phyloP scores from a whole-genome alignment of 1,140 invertebrate genomes.

The Palaemon carinicauda region DNA sequence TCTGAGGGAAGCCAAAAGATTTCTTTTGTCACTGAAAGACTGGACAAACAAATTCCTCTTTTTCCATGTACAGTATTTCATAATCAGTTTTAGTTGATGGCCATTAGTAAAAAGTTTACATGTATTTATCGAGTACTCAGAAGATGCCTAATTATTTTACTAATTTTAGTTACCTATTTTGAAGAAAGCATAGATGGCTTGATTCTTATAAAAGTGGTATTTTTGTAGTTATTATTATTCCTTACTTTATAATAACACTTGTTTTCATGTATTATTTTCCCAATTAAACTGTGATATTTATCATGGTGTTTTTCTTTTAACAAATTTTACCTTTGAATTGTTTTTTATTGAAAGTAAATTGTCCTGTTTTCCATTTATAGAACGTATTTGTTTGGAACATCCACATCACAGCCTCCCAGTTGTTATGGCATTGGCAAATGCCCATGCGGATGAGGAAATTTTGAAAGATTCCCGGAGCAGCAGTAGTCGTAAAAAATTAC shows the following conservation, averaged over 20 bases:
- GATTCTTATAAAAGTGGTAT: no score
- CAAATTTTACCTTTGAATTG: background rate
- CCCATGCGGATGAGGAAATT: constrained; percentile 68
- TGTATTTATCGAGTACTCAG: no score
- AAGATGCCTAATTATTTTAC: no score
- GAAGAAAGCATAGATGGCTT: constrained; percentile 37
- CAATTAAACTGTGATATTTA: background rate
- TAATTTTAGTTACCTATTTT: background rate
- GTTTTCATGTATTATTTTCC: background rate
- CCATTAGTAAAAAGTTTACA: no score
- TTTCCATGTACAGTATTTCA: no score
- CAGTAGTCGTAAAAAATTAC: constrained; percentile 62
- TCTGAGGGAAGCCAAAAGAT: no score
- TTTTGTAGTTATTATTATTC: no score
- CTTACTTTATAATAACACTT: constrained; percentile 53
- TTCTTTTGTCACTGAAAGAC: no score
- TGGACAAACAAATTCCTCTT: no score
- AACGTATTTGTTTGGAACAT: constrained; percentile 71
- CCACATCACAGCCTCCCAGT: constrained; percentile 87
- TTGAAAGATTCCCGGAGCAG: constrained; percentile 60
- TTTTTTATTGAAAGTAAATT: background rate
- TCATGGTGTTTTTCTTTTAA: background rate
- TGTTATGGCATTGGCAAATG: constrained; percentile 80
- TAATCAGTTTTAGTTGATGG: no score
- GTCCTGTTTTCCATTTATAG: constrained; percentile 18